Evolutionary conservation across 2,888 invertebrate genomes (phyloP).

Genomic region (Philonicus albiceps): DNA sequence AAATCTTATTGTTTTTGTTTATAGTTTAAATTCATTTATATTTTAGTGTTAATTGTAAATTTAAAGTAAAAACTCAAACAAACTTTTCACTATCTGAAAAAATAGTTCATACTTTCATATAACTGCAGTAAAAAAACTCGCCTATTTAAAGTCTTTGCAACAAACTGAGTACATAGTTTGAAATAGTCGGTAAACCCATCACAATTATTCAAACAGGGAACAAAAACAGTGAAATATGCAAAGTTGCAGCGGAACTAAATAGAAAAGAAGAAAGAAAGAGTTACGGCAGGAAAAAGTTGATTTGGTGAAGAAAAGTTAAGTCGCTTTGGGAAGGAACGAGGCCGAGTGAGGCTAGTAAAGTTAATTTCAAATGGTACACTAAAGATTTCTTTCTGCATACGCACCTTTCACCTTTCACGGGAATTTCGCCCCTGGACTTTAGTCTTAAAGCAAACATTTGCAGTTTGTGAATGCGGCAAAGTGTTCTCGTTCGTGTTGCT

Average conservation of each 20-base stretch:
- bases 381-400: neutral
- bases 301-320: neutral
- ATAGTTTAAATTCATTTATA: no score
- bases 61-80: no score
- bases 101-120: neutral
- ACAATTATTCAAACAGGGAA: neutral
- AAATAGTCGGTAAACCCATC: neutral
- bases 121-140: neutral
- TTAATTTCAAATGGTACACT: neutral
- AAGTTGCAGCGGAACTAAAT: neutral
- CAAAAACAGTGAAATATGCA: neutral
- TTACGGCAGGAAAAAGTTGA: neutral
- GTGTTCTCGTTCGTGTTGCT: neutral
- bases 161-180: neutral
- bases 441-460: neutral
- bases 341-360: neutral
- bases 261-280: neutral
- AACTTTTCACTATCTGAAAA: no score
- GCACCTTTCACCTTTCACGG: neutral
- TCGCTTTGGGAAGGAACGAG: neutral
- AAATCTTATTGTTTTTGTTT: no score
- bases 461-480: neutral
- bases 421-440: neutral
- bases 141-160: neutral
- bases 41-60: no score